Percentiles rank a stretch among this genome's conserved stretches.
These are phyloP conservation scores for Octomys mimax DNA, from an alignment of 2,797 vertebrate species.

Conservation along the genomic window DNA sequence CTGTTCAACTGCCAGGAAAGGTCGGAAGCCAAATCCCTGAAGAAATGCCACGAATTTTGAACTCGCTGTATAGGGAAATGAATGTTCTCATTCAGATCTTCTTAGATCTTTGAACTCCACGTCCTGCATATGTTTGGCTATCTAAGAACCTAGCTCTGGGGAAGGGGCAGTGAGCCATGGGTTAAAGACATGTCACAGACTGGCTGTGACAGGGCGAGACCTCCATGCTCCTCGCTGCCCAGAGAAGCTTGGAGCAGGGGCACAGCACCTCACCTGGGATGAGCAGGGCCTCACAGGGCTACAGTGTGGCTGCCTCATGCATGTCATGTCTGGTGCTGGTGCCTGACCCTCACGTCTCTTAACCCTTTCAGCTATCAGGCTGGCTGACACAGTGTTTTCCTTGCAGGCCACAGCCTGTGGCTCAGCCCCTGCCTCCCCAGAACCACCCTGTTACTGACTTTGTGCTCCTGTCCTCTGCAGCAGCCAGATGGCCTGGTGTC, in stretches of 20 bases:
- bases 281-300: background rate
- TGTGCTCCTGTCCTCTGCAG: background rate
- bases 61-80: background rate
- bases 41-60: background rate
- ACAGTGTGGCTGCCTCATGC: background rate
- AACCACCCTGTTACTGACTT: background rate
- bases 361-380: background rate
- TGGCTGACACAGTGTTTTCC: background rate
- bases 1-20: background rate
- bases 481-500: background rate
- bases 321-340: background rate
- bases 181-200: background rate
- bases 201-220: background rate
- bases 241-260: background rate
- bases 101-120: background rate
- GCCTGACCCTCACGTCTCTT: background rate
- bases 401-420: background rate
- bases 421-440: background rate
- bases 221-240: background rate
- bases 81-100: background rate
- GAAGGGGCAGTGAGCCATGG: background rate
- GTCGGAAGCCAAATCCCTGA: background rate
- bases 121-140: background rate
- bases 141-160: background rate
- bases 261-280: background rate